Base-by-base conservation (phyloP, 2,888 invertebrate species). In the Pseudococcus jackbeardsleyi region DNA sequence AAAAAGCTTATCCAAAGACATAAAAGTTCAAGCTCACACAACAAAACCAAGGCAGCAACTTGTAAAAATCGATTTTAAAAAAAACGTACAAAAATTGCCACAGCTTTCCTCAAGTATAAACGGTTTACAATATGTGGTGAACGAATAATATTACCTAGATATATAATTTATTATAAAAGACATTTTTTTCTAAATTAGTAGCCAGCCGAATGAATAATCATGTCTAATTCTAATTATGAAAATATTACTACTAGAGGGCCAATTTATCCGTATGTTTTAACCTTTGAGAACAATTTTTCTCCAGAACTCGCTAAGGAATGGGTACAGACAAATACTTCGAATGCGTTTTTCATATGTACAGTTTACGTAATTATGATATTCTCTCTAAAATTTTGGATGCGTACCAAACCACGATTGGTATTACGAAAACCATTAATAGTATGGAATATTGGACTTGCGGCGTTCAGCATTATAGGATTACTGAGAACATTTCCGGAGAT, bases 261-360 rank as follows among this genome's bases (percentile, higher is more conserved):
- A 89, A 98, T 98, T 92, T 98, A 98, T 92, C 96, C 97, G 79
- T 97, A 97, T 92, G 94, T 98, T 91, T 98, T 99, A 93, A 96
- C 97, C 91, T 98, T 99, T 91, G 99, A 99, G 93, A 96, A 96
- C 91, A 95, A 96, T 91, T 99, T 98, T 92, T 96, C 96, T 91
- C 97, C 98, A 91, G 94, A 95, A 91, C 94, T 95, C 90, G 96
- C 96, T 90, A 94, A 96, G 91, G 95, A 95, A 92, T 99, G 98
- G 97, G 99, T 99, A 98, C 94, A 95, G 90, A 95, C 96, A 91
- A 97, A 99, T 92, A 99, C 99, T 99, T 97, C 96, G 89, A 95
- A 96, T 91, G 96, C 96, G 88, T 97, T 98, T 92, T 97, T 97
- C 91, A 96, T 95, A 91, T 94, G 96, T 90, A 96, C 96, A 90